Percentiles rank a stretch among this genome's conserved stretches.
Evolutionary conservation across 30 jellyfish, hydroid and myxozoan species (phyloP).

Genomic region (Aurelia coerulea): DNA sequence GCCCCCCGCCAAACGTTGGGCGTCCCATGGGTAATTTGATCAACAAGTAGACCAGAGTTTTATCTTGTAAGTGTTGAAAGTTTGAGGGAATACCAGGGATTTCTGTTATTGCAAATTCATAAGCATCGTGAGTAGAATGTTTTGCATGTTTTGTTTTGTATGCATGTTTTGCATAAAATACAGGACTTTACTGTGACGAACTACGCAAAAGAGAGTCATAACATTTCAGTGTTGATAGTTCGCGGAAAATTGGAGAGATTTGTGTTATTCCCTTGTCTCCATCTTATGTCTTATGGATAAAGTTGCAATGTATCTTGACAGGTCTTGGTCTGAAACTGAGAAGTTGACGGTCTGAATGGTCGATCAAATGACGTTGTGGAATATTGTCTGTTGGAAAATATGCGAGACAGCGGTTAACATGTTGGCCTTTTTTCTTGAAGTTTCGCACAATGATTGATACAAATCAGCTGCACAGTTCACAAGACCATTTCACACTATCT

Average conservation of each 20-base stretch:
- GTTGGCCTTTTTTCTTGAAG: conserved; percentile 26
- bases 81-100: too few species aligned
- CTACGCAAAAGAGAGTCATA: too few species aligned
- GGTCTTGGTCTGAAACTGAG: conserved; percentile 50
- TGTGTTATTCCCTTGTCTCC: conserved; percentile 13
- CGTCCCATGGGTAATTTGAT: too few species aligned
- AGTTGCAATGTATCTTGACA: conserved; percentile 33
- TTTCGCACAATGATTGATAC: conserved; percentile 25
- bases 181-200: too few species aligned
- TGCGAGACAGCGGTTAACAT: conserved; percentile 71
- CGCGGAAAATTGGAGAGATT: not conserved
- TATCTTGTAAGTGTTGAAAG: too few species aligned
- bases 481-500: conserved; percentile 1
- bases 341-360: conserved; percentile 28
- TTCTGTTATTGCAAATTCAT: too few species aligned
- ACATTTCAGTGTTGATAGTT: conserved; percentile 1
- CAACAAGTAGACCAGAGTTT: too few species aligned
- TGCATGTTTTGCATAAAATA: too few species aligned
- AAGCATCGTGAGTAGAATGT: too few species aligned
- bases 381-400: conserved; percentile 46
- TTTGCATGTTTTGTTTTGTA: too few species aligned
- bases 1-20: too few species aligned
- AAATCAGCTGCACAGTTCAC: conserved; percentile 48
- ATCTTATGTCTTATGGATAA: conserved; percentile 11
- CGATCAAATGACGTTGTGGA: conserved; percentile 40